Percentiles rank a stretch among this genome's conserved stretches.
These are phyloP conservation scores for Coronaproctus castanopsis DNA, from an alignment of 2,888 invertebrate genomes.

Conservation along the genomic window DNA sequence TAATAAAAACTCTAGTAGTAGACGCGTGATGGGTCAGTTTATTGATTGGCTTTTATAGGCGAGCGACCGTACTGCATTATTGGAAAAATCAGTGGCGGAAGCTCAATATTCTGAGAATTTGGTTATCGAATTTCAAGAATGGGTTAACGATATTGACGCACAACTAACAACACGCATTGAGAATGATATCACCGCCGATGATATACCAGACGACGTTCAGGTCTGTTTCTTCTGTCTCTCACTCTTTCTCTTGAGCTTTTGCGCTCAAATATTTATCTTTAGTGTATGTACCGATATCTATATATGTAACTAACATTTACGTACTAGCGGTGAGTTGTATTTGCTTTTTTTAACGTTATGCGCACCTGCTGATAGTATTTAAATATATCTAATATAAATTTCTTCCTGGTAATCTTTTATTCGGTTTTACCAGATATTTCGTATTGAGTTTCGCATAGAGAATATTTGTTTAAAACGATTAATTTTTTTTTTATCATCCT, in stretches of 20 bases:
- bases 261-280: constrained; percentile 5
- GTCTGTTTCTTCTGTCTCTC: too few species aligned
- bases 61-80: constrained; percentile 35
- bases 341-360: neutral
- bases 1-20: too few species aligned
- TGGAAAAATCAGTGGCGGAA: constrained; percentile 50
- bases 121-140: constrained; percentile 49
- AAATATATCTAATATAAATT: too few species aligned
- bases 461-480: too few species aligned
- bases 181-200: constrained; percentile 55
- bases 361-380: too few species aligned
- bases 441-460: too few species aligned
- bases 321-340: neutral
- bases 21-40: too few species aligned
- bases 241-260: constrained; percentile 3
- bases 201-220: constrained; percentile 55
- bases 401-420: too few species aligned
- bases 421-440: too few species aligned
- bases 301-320: neutral
- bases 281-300: neutral
- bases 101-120: constrained; percentile 56
- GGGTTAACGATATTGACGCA: constrained; percentile 45
- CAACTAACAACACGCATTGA: constrained; percentile 48
- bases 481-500: too few species aligned
- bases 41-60: constrained; percentile 28